Evolutionary conservation across 2,888 invertebrate species (phyloP).

Genomic region (Athalia circularis): DNA sequence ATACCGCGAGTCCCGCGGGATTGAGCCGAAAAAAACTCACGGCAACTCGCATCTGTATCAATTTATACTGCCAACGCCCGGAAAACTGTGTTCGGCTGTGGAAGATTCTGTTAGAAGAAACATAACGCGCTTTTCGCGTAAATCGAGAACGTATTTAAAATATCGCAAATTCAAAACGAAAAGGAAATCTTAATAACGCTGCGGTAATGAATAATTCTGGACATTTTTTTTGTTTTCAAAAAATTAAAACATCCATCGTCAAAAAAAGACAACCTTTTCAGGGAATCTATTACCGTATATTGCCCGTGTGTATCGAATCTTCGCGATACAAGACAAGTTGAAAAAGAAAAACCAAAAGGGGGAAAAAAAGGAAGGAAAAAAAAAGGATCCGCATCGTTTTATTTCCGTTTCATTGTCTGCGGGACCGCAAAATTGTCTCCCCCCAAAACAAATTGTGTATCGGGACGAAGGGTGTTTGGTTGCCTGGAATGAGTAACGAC

Average conservation of each 20-base stretch:
- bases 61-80: slow-evolving; percentile 67
- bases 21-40: slow-evolving; percentile 68
- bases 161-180: neutral
- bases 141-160: too few relatives aligned
- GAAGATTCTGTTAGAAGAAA: too few relatives aligned
- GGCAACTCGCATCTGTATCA: slow-evolving; percentile 73
- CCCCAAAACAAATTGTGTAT: slow-evolving; percentile 61
- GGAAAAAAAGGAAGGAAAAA: slow-evolving; percentile 43
- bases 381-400: slow-evolving; percentile 54
- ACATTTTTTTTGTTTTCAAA: neutral
- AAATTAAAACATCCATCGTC: too few relatives aligned
- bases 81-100: neutral
- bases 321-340: slow-evolving; percentile 34
- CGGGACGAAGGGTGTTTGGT: slow-evolving; percentile 38
- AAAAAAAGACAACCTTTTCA: too few relatives aligned
- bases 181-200: neutral
- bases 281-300: neutral
- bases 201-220: neutral
- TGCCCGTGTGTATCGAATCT: slow-evolving; percentile 37
- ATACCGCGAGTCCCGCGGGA: slow-evolving; percentile 57
- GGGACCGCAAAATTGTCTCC: slow-evolving; percentile 57
- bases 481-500: slow-evolving; percentile 46
- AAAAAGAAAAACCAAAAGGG: slow-evolving; percentile 48
- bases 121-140: too few relatives aligned
- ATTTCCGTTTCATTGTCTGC: slow-evolving; percentile 58